Percentiles rank a stretch among this genome's conserved stretches.
Conservation (phyloP, 2,797 vertebrate genomes). For the Centropyge bicolor region DNA sequence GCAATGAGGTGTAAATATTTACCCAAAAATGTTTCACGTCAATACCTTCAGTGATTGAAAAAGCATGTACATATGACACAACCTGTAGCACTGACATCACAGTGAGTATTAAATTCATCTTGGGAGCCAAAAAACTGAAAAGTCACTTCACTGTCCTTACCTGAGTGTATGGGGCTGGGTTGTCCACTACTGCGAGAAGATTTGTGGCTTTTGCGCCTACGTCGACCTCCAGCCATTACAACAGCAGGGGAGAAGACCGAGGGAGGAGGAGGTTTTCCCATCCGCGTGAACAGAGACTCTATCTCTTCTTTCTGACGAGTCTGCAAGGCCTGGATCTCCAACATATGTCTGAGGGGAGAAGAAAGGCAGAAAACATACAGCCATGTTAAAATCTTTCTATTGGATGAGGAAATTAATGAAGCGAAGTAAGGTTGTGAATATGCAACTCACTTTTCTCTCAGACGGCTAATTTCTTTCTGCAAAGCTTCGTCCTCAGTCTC, state of each 20-base stretch:
- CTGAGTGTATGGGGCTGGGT: conserved; percentile 85
- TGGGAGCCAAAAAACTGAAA: neutral
- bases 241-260: conserved; percentile 90
- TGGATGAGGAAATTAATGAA: neutral
- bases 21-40: neutral
- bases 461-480: conserved; percentile 90
- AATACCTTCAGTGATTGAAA: neutral
- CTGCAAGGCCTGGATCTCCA: conserved; percentile 94
- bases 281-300: conserved; percentile 87
- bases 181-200: conserved; percentile 90
- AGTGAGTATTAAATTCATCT: neutral
- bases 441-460: conserved; percentile 91
- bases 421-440: neutral
- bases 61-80: neutral
- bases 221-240: conserved; percentile 89
- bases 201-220: conserved; percentile 91
- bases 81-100: neutral
- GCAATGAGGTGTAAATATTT: conserved; percentile 26
- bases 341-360: conserved; percentile 88
- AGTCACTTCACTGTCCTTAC: conserved; percentile 67
- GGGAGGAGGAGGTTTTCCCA: conserved; percentile 90
- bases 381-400: neutral
- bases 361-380: neutral
- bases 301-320: conserved; percentile 95
- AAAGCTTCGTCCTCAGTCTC: conserved; percentile 93